A percentile compares a stretch with the other conserved stretches of the same genome.
Conservation (phyloP, 2,888 invertebrate species). For the Aspidiotus rigidus region DNA sequence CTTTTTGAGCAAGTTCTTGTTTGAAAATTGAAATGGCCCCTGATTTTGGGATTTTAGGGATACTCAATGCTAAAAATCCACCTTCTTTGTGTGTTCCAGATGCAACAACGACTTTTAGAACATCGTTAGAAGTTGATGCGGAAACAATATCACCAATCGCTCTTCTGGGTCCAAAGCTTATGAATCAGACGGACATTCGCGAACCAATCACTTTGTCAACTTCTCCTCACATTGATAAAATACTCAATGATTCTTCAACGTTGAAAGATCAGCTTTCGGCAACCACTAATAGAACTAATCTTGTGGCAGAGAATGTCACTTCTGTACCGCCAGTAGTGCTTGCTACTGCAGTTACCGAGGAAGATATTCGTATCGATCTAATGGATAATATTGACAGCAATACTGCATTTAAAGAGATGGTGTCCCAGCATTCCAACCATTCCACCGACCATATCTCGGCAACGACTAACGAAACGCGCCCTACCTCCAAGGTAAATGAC, state of each 20-base stretch:
- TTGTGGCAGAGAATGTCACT: conserved; percentile 2
- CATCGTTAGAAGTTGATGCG: conserved; percentile 8
- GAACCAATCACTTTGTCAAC: background rate
- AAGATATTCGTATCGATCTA: conserved; percentile 18
- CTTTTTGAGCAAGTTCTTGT: background rate
- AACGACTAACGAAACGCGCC: background rate
- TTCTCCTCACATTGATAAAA: background rate
- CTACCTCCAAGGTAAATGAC: conserved; percentile 4
- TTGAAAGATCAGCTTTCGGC: background rate
- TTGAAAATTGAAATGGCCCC: no score
- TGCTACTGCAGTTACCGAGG: background rate
- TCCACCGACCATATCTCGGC: background rate
- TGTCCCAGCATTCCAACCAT: conserved; percentile 1
- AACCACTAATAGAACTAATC: background rate
- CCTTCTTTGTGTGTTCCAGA: conserved; percentile 4
- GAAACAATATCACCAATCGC: conserved; percentile 20
- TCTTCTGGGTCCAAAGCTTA: conserved; percentile 5
- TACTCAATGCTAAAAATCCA: background rate
- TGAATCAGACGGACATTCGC: conserved; percentile 7
- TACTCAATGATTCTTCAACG: background rate
- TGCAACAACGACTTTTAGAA: conserved; percentile 7
- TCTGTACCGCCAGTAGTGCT: background rate
- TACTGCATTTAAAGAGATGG: background rate
- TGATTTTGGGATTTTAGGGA: background rate
- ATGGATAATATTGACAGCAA: conserved; percentile 13